Evolutionary conservation across 2,797 vertebrate species (phyloP), one percentile per base, ranked within the genome.

Genomic region (Buceros bicornis): DNA sequence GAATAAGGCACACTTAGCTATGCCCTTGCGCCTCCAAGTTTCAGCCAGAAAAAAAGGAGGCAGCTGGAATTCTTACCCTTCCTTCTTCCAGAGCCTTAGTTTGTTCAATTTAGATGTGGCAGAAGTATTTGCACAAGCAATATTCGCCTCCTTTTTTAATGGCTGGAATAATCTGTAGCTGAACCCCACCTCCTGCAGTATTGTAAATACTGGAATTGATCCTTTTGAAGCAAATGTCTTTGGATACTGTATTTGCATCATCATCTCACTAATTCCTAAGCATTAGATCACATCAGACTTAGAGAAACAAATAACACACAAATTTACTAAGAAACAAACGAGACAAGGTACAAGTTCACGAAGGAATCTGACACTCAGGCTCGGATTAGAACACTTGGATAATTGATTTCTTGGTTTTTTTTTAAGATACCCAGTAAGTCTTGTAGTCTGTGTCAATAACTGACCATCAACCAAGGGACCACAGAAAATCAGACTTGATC

Each of bases 1-100:
- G 90, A 57, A 14, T 72, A 87, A 96, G 88, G 74, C 83, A 82
- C 82, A 80, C 93, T 93, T 54, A 85, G 73, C 74, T 83, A 58
- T 37, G 58, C 58, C 90, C 84, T 83, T 62, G 18, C 83, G 90
- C 66, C 62, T 88, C 79, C 58, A 95, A 84, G 65, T 79, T 93
- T 64, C 87, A 79, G 54, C 66, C 25, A n/a, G 35, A 79, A 66
- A 94, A 56, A 92, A 95, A 94, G 25, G 6, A 93, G 42, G 35
- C 71, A 92, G 87, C 79, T 90, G 85, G 65, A 82, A 89, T 64
- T 90, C 62, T 85, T 72, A 62, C 42, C 47, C 77, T 83, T 88
- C 89, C 66, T 89, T 91, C 76, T 90, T 83, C 53, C 72, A 62
- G 56, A 81, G 70, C 37, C 51, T 45, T 43, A 12, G 28, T 61